Percentiles rank a stretch among this genome's conserved stretches.
Evolutionary conservation across 2,888 invertebrate species (phyloP).

Genomic region (Apodemia zela): DNA sequence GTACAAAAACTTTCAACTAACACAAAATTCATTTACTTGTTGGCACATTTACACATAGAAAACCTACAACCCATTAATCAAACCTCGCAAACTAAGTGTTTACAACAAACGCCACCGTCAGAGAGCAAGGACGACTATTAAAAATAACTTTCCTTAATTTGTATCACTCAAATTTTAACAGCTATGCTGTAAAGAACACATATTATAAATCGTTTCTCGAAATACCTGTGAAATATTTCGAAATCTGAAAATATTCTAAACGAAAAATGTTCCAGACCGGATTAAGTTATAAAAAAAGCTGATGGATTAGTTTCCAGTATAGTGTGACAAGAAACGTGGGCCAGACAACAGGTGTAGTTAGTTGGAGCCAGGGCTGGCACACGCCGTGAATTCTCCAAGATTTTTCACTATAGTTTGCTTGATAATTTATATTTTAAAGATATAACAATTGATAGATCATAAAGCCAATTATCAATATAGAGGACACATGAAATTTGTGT

Average conservation of each 20-base stretch:
- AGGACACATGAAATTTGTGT: no score
- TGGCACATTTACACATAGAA: slow-evolving; percentile 13
- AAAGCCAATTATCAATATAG: no score
- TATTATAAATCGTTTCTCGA: slow-evolving; percentile 7
- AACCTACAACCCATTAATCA: slow-evolving; percentile 12
- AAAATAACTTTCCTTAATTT: slow-evolving; percentile 14
- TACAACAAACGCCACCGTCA: slow-evolving; percentile 3
- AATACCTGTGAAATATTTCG: slow-evolving; percentile 11
- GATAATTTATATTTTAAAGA: no score
- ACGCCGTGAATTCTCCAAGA: background rate
- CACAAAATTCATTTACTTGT: slow-evolving; percentile 9
- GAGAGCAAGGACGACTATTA: background rate
- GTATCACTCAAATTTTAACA: slow-evolving; percentile 15
- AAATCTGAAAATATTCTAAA: slow-evolving; percentile 12
- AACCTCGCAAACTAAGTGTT: slow-evolving; percentile 2
- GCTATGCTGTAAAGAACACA: slow-evolving; percentile 4
- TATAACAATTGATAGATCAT: no score
- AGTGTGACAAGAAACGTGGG: slow-evolving; percentile 6
- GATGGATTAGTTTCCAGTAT: slow-evolving; percentile 11
- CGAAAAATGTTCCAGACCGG: slow-evolving; percentile 14
- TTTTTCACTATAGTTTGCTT: no score
- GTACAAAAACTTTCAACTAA: background rate
- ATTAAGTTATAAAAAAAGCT: slow-evolving; percentile 13
- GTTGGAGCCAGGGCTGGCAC: slow-evolving; percentile 1
- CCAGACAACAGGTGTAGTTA: slow-evolving; percentile 13